Evolutionary conservation across 2,113 vertebrate genomes (phyloP).

Genomic region (Pluvianellus socialis): DNA sequence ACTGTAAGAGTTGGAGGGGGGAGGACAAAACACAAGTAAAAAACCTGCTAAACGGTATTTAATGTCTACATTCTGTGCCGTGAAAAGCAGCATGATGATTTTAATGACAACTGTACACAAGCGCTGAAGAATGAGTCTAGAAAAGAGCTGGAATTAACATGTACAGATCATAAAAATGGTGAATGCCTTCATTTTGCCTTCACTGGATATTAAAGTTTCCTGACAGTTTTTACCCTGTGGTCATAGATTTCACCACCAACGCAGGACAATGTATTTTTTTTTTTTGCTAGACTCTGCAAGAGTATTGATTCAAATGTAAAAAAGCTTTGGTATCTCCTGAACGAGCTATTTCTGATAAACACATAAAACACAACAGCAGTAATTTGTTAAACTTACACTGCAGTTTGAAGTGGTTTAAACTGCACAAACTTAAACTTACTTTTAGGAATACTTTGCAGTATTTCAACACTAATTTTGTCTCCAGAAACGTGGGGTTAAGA

Average conservation of each 20-base stretch:
- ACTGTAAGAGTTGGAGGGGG: constrained; percentile 28
- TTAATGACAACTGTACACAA: not conserved
- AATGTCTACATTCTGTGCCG: not conserved
- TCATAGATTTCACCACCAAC: not conserved
- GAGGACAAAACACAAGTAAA: not conserved
- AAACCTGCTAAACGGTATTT: not conserved
- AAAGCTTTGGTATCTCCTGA: not conserved
- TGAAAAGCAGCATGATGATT: not conserved
- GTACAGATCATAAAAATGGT: not conserved
- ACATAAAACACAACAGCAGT: not conserved
- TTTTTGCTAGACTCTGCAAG: not conserved
- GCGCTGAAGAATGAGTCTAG: not conserved
- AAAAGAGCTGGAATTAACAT: not conserved
- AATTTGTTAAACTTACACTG: not conserved
- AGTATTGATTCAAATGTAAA: not conserved
- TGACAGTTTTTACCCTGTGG: not conserved
- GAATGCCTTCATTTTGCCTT: not conserved
- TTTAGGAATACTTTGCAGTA: not conserved
- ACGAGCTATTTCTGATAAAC: not conserved
- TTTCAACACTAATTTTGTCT: not conserved
- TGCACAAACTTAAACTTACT: not conserved
- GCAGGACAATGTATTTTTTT: not conserved
- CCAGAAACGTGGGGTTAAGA: not conserved
- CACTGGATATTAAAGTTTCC: not conserved
- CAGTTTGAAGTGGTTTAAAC: not conserved